Evolutionary conservation across 2,113 vertebrate genomes (phyloP), one percentile per base, ranked within the genome.

Genomic region (Orcinus orca): DNA sequence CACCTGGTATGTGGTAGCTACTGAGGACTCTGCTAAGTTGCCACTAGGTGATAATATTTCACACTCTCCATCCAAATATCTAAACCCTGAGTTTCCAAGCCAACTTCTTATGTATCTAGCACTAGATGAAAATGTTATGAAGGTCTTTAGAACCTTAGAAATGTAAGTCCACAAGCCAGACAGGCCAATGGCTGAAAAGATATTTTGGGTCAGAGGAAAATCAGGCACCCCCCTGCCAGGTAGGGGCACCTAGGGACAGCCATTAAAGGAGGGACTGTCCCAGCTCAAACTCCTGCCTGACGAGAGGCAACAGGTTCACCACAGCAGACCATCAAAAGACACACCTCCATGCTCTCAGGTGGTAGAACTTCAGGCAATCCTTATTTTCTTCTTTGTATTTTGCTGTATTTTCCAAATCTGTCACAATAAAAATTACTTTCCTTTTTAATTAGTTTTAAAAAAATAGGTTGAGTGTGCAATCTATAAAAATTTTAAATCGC

Each of bases 91-190:
- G 62, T 60, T 85, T 89, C 77, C 31, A 44, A 87, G 68, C 70
- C 50, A 33, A 25, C 44, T 87, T 83, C 74, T 38, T 31, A 47
- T 1, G 2, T 20, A 50, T 8, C 3, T 5, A 85, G 81, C 44
- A 85, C 55, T n/a, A 53, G 36, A 65, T 21, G 31, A 80, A 83
- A 36, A 95, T 55, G 36, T 62, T 53, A 90, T 38, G 1, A 1
- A 58, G 55, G 44, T 23, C 36, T 94, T 91, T 44, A 20, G 77
- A 70, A 89, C 26, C 44, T 82, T n/a, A 50, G 65, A 96, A 50
- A 76, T 17, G 12, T n/a, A 76, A 73, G 53, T 86, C n/a, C 20
- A 7, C 29, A 21, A 21, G 29, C 6, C 60, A 38, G 62, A 74
- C 3, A 50, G 20, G 25, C 38, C 26, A 47, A 25, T 36, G 76